These are phyloP conservation scores for Leptura quadrifasciata DNA, from an alignment of 2,888 invertebrate species.

Conservation along the genomic window DNA sequence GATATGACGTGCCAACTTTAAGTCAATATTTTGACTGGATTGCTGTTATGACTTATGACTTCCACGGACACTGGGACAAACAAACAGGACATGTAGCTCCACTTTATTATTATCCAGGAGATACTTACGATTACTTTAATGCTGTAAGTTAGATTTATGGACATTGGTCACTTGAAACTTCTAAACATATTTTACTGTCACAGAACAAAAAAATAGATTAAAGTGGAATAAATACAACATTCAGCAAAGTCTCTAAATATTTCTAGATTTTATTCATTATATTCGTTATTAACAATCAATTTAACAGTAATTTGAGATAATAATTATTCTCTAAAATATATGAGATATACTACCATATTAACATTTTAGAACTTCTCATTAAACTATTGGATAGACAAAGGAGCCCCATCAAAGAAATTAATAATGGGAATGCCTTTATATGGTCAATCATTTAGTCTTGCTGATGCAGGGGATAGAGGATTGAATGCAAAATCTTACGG, in stretches of 20 bases:
- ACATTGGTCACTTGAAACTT: too few relatives aligned
- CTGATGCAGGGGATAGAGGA: constrained; percentile 74
- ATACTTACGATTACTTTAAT: constrained; percentile 81
- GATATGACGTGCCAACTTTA: constrained; percentile 83
- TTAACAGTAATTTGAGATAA: not conserved
- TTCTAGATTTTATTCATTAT: too few relatives aligned
- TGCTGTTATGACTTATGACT: constrained; percentile 88
- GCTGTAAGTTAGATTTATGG: constrained; percentile 82
- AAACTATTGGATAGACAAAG: constrained; percentile 82
- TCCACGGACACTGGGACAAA: constrained; percentile 85
- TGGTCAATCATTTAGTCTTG: constrained; percentile 84
- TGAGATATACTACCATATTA: too few relatives aligned
- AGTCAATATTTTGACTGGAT: constrained; percentile 86
- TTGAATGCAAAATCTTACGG: constrained; percentile 79
- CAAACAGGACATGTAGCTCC: constrained; percentile 86
- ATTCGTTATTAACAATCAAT: too few relatives aligned
- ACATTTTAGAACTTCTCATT: constrained; percentile 80
- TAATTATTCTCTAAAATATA: too few relatives aligned
- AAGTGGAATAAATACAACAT: too few relatives aligned
- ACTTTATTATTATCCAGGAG: constrained; percentile 80
- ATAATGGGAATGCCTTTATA: constrained; percentile 87
- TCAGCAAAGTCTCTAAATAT: too few relatives aligned
- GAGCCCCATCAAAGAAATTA: constrained; percentile 80
- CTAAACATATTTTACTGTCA: too few relatives aligned
- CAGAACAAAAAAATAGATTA: too few relatives aligned